A percentile compares a stretch with the other conserved stretches of the same genome.
Evolutionary conservation across 2,797 vertebrate genomes (phyloP).

Genomic region (Parotocinclus haroldoi): DNA sequence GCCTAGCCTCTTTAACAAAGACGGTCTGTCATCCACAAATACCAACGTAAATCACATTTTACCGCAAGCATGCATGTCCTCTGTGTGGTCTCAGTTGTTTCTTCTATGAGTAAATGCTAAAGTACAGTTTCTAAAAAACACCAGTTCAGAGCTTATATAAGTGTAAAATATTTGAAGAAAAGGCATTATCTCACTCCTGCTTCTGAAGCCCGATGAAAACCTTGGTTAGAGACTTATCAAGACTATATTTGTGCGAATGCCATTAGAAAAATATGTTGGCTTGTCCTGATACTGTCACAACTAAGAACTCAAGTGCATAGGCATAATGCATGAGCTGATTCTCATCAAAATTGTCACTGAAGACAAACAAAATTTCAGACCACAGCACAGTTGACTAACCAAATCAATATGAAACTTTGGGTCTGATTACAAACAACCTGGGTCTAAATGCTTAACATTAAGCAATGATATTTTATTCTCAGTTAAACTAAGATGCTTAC

Average conservation of each 20-base stretch:
- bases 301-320: constrained; percentile 9
- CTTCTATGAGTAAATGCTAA: background rate
- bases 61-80: no score
- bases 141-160: constrained; percentile 20
- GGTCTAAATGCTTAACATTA: background rate
- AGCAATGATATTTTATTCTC: background rate
- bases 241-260: constrained; percentile 21
- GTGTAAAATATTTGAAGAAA: constrained; percentile 29
- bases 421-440: background rate
- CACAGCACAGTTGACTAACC: background rate
- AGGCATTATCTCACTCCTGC: constrained; percentile 6
- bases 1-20: no score
- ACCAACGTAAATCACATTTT: no score
- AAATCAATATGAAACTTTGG: background rate
- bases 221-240: constrained; percentile 23
- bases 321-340: background rate
- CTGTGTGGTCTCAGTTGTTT: background rate
- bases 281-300: constrained; percentile 8
- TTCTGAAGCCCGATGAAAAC: constrained; percentile 17
- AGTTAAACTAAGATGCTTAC: background rate
- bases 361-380: constrained; percentile 2
- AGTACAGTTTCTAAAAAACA: background rate
- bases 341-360: constrained; percentile 19
- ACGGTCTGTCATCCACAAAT: no score
- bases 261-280: constrained; percentile 30